Evolutionary conservation across 1,140 invertebrate genomes (phyloP), one percentile per base, ranked within the genome.

Genomic region (Caenorhabditis brenneri): DNA sequence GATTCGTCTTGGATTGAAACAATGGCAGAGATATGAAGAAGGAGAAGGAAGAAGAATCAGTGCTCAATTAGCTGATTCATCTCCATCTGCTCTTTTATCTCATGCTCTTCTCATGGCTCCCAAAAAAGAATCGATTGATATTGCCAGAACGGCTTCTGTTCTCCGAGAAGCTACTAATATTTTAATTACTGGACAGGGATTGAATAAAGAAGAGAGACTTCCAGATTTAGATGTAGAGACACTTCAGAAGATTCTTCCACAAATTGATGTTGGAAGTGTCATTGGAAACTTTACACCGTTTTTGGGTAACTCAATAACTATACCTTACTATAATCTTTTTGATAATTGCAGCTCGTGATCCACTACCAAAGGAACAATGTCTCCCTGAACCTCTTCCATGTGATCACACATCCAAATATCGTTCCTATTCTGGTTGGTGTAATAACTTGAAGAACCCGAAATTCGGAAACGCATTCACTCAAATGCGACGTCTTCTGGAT

Each of bases 391-490:
- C 87, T 29, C 86, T 93, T 12, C 93, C 93, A 7, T 98, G 96
- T 88, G 95, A 97, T 89, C 93, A 95, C 0, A 94, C 93, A 0
- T 93, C 93, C 0, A 95, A 94, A 0, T 97, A 95, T 91, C 93
- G 96, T 85, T 94, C 94, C 94, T 82, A 93, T 42, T 95, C 94
- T 0, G 96, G 96, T 4, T 94, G 95, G 87, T 98, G 96, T 88
- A 98, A 97, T 89, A 97, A 97, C 90, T 91, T 97, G 7, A 93
- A 94, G 15, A 95, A 96, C 88, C 96, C 96, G 0, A 94, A 93
- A 83, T 94, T 94, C 84, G 96, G 95, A 3, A 93, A 89, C 82
- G 87, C 93, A 19, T 87, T 92, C 81, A 95, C 95, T 0, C 95
- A 95, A 0, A 96, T 97, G 90, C 94, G 95, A 0, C 93, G 96